Conservation (phyloP, 2,888 invertebrate species). For the Tenthredo scrophulariae region DNA sequence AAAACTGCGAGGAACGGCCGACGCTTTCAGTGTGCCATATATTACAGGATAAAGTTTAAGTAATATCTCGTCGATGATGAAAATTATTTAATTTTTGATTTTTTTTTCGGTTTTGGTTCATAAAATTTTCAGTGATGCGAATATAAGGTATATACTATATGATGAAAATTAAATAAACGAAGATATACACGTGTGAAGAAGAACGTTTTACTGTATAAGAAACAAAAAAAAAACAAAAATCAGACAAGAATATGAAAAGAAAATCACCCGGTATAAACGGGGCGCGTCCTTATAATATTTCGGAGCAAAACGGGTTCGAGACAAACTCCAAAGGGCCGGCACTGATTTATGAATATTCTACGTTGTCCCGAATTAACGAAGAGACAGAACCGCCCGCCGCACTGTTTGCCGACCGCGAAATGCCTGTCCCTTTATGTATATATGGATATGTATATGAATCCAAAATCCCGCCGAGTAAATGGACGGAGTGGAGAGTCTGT, state of each 20-base stretch:
- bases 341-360: constrained; percentile 51
- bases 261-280: neutral
- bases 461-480: constrained; percentile 18
- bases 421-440: constrained; percentile 41
- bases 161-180: neutral
- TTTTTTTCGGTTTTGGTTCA: neutral
- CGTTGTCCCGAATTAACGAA: constrained; percentile 41
- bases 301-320: neutral
- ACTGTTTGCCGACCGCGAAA: constrained; percentile 46
- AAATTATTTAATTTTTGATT: neutral
- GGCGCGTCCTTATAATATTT: neutral
- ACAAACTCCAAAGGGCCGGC: constrained; percentile 21
- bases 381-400: neutral
- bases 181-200: neutral
- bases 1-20: constrained; percentile 68
- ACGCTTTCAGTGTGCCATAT: constrained; percentile 76
- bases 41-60: constrained; percentile 57
- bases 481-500: neutral
- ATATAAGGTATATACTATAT: neutral
- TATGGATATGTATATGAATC: constrained; percentile 42
- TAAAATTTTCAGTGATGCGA: neutral
- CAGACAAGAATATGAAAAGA: neutral
- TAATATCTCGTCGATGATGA: neutral
- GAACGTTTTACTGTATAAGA: neutral
- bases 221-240: neutral